Evolutionary conservation across 2,888 invertebrate species (phyloP).

Genomic region (Aporophyla nigra): DNA sequence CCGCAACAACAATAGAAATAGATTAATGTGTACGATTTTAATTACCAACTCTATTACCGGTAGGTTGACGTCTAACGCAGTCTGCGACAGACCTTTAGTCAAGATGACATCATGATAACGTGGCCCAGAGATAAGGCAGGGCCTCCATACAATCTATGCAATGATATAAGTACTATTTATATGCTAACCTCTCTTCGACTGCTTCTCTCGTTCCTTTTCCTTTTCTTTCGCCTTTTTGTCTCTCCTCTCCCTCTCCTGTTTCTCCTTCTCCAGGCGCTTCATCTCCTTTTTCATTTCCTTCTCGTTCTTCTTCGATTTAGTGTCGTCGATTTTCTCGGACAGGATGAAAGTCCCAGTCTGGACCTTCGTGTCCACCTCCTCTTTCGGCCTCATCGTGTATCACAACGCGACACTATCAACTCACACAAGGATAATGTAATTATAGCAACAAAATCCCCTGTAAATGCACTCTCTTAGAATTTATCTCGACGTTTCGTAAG

Average conservation of each 20-base stretch:
- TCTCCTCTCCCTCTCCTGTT: slow-evolving; percentile 87
- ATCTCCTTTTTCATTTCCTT: slow-evolving; percentile 90
- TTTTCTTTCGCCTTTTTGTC: slow-evolving; percentile 89
- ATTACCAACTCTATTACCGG: slow-evolving; percentile 72
- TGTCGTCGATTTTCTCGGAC: slow-evolving; percentile 90
- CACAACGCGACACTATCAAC: slow-evolving; percentile 67
- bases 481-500: slow-evolving; percentile 77
- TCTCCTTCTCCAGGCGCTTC: slow-evolving; percentile 88
- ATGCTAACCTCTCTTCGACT: slow-evolving; percentile 85
- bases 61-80: slow-evolving; percentile 60
- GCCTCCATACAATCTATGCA: slow-evolving; percentile 46
- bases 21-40: slow-evolving; percentile 75
- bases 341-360: slow-evolving; percentile 90
- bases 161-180: slow-evolving; percentile 37
- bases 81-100: slow-evolving; percentile 72
- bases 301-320: slow-evolving; percentile 86
- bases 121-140: slow-evolving; percentile 55
- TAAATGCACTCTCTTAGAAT: slow-evolving; percentile 79
- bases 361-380: slow-evolving; percentile 83
- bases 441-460: slow-evolving; percentile 78
- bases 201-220: slow-evolving; percentile 88
- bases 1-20: slow-evolving; percentile 77
- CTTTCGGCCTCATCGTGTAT: slow-evolving; percentile 86
- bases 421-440: slow-evolving; percentile 79
- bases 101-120: slow-evolving; percentile 83